Evolutionary conservation across 2,888 invertebrate genomes (phyloP).

Genomic region (Schrankia costaestrigalis): DNA sequence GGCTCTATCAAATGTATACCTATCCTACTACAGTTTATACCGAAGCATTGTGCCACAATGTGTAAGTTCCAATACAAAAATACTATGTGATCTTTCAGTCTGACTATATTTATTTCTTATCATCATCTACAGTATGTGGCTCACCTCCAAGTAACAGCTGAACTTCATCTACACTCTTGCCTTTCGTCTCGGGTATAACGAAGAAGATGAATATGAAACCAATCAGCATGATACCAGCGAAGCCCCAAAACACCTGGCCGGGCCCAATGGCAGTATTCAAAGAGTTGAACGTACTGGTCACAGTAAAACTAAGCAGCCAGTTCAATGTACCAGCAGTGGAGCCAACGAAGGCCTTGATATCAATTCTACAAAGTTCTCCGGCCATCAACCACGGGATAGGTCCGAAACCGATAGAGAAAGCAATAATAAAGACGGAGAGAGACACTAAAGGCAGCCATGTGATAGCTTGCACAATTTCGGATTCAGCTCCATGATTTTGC

Average conservation of each 20-base stretch:
- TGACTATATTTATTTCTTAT: constrained; percentile 54
- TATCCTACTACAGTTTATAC: too few species aligned
- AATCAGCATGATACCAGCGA: constrained; percentile 83
- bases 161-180: constrained; percentile 85
- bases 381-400: constrained; percentile 94
- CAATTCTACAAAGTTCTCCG: constrained; percentile 89
- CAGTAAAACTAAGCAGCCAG: constrained; percentile 90
- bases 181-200: constrained; percentile 85
- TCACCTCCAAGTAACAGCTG: constrained; percentile 72
- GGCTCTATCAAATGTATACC: constrained; percentile 51
- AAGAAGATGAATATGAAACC: constrained; percentile 86
- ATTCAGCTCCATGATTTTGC: constrained; percentile 46
- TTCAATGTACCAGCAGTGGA: constrained; percentile 90
- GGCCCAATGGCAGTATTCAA: constrained; percentile 78
- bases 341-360: constrained; percentile 88
- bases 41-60: constrained; percentile 34
- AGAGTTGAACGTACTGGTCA: constrained; percentile 86
- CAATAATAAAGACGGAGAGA: constrained; percentile 87
- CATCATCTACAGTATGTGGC: constrained; percentile 43
- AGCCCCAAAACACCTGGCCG: constrained; percentile 87
- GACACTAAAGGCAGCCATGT: constrained; percentile 88
- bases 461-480: constrained; percentile 72
- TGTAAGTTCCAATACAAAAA: constrained; percentile 39
- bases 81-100: constrained; percentile 53
- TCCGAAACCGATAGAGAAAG: constrained; percentile 92